A percentile compares a stretch with the other conserved stretches of the same genome.
These are phyloP conservation scores for Macropodus opercularis DNA, from an alignment of 2,797 vertebrate genomes.

Conservation along the genomic window DNA sequence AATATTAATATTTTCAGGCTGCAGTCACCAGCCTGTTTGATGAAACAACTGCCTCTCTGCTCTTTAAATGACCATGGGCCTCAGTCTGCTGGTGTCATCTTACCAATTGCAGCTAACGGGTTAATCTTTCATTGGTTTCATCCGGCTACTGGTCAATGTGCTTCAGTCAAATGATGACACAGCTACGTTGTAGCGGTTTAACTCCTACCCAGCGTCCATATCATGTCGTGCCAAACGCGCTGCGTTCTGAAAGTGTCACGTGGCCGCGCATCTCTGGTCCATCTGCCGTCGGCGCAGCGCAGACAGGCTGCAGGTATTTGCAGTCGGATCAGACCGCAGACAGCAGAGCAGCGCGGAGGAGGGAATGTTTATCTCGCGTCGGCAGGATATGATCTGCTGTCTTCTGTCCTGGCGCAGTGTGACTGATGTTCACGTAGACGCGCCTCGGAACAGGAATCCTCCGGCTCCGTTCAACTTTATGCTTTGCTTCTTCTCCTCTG, in stretches of 20 bases:
- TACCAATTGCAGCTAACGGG: no score
- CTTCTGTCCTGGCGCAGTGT: not conserved
- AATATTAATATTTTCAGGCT: no score
- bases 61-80: no score
- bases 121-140: no score
- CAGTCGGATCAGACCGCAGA: conserved; percentile 25
- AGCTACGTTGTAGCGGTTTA: no score
- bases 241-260: conserved; percentile 26
- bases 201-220: no score
- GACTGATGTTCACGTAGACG: not conserved
- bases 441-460: not conserved
- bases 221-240: not conserved
- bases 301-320: conserved; percentile 25
- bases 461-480: not conserved
- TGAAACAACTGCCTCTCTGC: no score
- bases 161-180: no score
- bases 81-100: no score
- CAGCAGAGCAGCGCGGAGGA: not conserved
- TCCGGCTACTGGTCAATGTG: no score
- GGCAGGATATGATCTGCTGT: not conserved
- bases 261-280: conserved; percentile 1
- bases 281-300: conserved; percentile 1
- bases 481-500: not conserved
- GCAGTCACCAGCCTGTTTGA: no score
- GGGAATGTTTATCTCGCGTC: not conserved